Evolutionary conservation across 2,797 vertebrate species (phyloP), one percentile per base, ranked within the genome.

Genomic region (Huso huso): DNA sequence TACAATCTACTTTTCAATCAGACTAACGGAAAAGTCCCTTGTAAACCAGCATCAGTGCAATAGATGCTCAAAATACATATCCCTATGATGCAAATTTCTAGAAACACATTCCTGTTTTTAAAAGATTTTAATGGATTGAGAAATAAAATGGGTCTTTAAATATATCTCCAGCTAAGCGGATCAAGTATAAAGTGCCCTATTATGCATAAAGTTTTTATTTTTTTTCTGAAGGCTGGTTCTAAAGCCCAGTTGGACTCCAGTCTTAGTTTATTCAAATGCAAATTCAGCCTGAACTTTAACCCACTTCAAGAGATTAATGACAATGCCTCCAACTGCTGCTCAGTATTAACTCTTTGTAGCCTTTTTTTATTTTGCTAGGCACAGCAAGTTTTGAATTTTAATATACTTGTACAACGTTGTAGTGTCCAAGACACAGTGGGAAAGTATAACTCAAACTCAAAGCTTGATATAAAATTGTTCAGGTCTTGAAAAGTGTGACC

Each of bases 111-210:
- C 65, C 65, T 71, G 65, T 66, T 51, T 60, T 53, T 64, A 48
- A 68, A 74, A 63, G 58, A 57, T 63, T 63, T 67, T 58, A 63
- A 67, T 57, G 37, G 13, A 60, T 53, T 15, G 8, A 67, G 61
- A 15, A 51, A 58, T 6, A 13, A 69, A 66, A 62, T 18, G 6
- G 58, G 18, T 8, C 63, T 11, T 10, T 57, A 18, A 58, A 61
- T 4, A 48, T 62, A 51, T 59, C 48, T 69, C 66, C 13, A 37
- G 52, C 51, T 48, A 67, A 23, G 18, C 48, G n/a, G 66, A 52
- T 61, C 10, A 58, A 66, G 51, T 48, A 11, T 8, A 18, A 71
- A 53, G 65, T 65, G 12, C 8, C 53, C 70, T 49, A 66, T 51
- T 48, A 51, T 68, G 53, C 8, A 65, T 57, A 10, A 48, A 8